Evolutionary conservation across 2,113 vertebrate species (phyloP).

Genomic region (Nyctibius bracteatus): DNA sequence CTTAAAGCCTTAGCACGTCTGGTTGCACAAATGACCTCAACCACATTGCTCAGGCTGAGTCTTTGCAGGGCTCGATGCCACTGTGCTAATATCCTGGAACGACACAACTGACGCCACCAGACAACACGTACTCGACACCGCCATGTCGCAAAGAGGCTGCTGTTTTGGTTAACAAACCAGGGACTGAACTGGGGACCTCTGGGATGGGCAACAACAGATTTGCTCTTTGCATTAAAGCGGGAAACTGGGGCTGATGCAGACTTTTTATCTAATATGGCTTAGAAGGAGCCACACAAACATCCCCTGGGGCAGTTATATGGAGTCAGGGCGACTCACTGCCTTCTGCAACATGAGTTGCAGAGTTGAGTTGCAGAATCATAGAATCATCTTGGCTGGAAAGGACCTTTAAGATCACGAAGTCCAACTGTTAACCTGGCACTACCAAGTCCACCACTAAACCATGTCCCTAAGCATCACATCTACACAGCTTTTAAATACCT

Average conservation of each 20-base stretch:
- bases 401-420: no score
- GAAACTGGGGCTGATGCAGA: not conserved
- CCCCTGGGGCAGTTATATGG: rapidly evolving
- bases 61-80: not conserved
- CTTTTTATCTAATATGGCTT: not conserved
- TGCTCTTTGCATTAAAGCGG: not conserved
- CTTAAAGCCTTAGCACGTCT: not conserved
- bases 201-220: not conserved
- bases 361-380: not conserved
- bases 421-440: no score
- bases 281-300: not conserved
- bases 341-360: not conserved
- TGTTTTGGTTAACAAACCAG: not conserved
- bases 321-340: not conserved
- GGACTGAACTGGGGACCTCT: not conserved
- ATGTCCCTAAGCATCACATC: no score
- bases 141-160: rapidly evolving
- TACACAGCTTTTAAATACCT: no score
- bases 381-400: no score
- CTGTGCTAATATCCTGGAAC: not conserved
- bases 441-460: no score
- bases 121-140: rapidly evolving
- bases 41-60: not conserved
- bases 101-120: not conserved
- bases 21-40: not conserved